phyloP scores from a whole-genome alignment of 2,797 vertebrate genomes.

The Fistularia tabacaria region DNA sequence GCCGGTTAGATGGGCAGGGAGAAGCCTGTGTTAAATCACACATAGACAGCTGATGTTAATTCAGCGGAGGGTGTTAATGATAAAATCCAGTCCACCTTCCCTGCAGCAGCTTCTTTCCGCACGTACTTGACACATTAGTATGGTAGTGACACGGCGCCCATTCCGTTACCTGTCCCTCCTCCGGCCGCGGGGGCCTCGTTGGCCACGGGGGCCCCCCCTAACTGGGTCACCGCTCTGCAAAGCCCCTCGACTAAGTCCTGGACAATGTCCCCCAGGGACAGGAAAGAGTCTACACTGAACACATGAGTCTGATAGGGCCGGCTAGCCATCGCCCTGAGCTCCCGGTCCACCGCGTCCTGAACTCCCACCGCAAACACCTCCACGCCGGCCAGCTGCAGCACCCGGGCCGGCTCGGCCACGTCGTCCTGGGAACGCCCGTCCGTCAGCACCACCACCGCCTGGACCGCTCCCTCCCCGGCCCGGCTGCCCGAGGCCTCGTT shows the following conservation, averaged over 20 bases:
- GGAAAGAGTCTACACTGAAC: conserved; percentile 86
- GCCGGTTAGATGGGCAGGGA: no score
- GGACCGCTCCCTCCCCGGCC: conserved; percentile 74
- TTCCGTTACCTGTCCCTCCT: conserved; percentile 84
- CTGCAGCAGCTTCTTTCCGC: conserved; percentile 43
- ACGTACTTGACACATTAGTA: conserved; percentile 61
- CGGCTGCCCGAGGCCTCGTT: conserved; percentile 82
- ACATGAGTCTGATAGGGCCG: conserved; percentile 72
- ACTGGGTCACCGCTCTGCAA: conserved; percentile 68
- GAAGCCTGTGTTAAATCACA: background rate
- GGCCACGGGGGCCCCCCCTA: conserved; percentile 41
- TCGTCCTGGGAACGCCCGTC: conserved; percentile 80
- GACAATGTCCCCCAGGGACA: conserved; percentile 77
- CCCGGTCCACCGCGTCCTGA: conserved; percentile 79
- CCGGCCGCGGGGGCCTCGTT: conserved; percentile 74
- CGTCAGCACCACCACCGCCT: conserved; percentile 84
- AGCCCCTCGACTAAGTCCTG: conserved; percentile 82
- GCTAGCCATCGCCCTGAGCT: conserved; percentile 82
- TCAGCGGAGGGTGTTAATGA: conserved; percentile 57
- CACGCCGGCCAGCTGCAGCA: conserved; percentile 74
- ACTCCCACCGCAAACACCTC: conserved; percentile 84
- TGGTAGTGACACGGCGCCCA: conserved; percentile 63
- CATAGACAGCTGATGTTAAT: conserved; percentile 67
- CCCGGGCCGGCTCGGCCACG: conserved; percentile 75
- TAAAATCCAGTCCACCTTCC: conserved; percentile 43